Base-by-base conservation (phyloP, 2,888 invertebrate species). In the Scrobipalpa atriplicella region DNA sequence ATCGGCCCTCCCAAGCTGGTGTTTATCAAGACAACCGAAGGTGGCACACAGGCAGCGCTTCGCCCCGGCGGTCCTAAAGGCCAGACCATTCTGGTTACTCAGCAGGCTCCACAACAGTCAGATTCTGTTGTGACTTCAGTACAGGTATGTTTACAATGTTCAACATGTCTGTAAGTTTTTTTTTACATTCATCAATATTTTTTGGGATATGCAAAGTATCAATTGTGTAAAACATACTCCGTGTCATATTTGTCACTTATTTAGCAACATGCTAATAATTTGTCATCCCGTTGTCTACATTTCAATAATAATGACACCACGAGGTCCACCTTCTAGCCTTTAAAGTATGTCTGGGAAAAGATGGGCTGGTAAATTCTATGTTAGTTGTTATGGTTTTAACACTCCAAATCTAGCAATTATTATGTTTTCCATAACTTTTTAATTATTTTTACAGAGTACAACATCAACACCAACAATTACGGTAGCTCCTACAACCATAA, bases 1-100 rank as follows among this genome's bases (percentile, higher is more conserved):
- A 91, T 93, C 18, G 92, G 92, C 0, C 93, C 93, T 5, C 93
- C 93, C 2, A 93, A 93, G 68, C 77, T 93, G 63, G 93, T 93
- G 0, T 93, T 93, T 73, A 93, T 93, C 62, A 93, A 93, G 77
- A 93, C 93, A 1, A 78, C 87, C 0, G 93, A 92, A 70, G 89
- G 88, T 0, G 82, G 81, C 1, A 83, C 86, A 0, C 86, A 87
- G 69, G 86, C 89, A 0, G 85, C 87, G 0, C 76, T 93, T 2
- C 77, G 92, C 7, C 84, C 90, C 0, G 85, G 84, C 0, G 85
- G 78, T 5, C 84, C 90, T 0, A 91, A 92, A 70, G 89, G 91
- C 0, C 93, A 93, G 71, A 92, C 92, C 0, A 91, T 93, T 62
- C 78, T 93, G 6, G 90, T 93, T 0, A 86, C 92, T 0, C 89